These are phyloP conservation scores for Cordilura impudica DNA, from an alignment of 2,888 invertebrate genomes.

Conservation along the genomic window DNA sequence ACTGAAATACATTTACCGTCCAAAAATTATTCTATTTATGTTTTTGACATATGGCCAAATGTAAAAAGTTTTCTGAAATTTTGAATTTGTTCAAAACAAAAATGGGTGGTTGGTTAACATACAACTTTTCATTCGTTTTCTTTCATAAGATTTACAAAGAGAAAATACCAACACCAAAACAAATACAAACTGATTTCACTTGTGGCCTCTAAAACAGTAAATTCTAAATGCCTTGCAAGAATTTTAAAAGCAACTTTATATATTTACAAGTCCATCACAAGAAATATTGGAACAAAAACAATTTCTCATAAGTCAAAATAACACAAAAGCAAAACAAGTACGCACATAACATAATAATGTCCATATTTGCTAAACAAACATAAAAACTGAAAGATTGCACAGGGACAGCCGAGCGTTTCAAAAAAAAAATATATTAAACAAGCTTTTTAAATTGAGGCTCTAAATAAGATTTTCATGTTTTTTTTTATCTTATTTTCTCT, in stretches of 20 bases:
- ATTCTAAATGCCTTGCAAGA: constrained; percentile 44
- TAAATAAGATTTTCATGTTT: constrained; percentile 42
- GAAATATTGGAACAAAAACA: background rate
- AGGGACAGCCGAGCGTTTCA: background rate
- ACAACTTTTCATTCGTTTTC: constrained; percentile 15
- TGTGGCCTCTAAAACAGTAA: constrained; percentile 11
- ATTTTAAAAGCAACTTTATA: constrained; percentile 16
- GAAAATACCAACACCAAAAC: no score
- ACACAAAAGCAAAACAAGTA: background rate
- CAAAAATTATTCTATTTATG: constrained; percentile 42
- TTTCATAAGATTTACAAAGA: constrained; percentile 8
- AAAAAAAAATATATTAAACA: background rate
- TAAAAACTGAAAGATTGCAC: background rate
- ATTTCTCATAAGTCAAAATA: constrained; percentile 8
- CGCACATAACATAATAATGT: constrained; percentile 22
- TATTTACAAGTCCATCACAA: constrained; percentile 38
- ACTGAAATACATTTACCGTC: no score
- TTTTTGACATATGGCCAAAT: constrained; percentile 55
- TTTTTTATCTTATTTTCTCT: background rate
- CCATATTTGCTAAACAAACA: constrained; percentile 35
- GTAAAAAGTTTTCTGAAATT: constrained; percentile 41
- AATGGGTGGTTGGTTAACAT: background rate
- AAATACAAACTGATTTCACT: constrained; percentile 28
- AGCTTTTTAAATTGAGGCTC: constrained; percentile 43
- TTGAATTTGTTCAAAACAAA: background rate